A percentile compares a stretch with the other conserved stretches of the same genome.
Conservation (phyloP, 2,888 invertebrate genomes). For the Alitta virens region DNA sequence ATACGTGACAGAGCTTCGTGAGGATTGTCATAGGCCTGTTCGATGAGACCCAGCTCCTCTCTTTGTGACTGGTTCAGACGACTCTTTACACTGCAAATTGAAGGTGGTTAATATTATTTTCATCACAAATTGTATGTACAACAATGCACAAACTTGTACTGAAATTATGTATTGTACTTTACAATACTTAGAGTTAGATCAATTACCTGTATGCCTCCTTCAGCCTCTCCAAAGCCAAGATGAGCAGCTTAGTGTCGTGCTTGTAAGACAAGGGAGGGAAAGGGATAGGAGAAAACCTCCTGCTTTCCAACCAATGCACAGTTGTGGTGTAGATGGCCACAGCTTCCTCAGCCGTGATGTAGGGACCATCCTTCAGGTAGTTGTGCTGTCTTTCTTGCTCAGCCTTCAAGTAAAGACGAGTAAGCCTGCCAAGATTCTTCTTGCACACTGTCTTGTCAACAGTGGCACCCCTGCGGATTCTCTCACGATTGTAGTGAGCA, state of each 20-base stretch:
- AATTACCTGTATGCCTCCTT: slow-evolving; percentile 86
- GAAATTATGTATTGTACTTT: no score
- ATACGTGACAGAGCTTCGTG: slow-evolving; percentile 98
- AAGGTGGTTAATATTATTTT: no score
- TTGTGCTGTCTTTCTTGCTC: slow-evolving; percentile 99
- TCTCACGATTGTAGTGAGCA: slow-evolving; percentile 97
- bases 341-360: slow-evolving; percentile 98
- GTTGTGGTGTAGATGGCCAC: slow-evolving; percentile 99
- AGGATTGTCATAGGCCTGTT: slow-evolving; percentile 99
- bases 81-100: slow-evolving; percentile 80
- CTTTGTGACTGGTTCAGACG: slow-evolving; percentile 97
- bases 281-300: slow-evolving; percentile 97
- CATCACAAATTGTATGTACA: no score
- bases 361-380: slow-evolving; percentile 98
- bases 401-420: slow-evolving; percentile 90
- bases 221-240: slow-evolving; percentile 90
- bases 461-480: slow-evolving; percentile 98
- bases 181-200: background rate
- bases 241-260: slow-evolving; percentile 97
- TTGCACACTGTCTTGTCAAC: slow-evolving; percentile 99
- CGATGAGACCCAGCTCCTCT: slow-evolving; percentile 96
- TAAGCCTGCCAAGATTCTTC: slow-evolving; percentile 97
- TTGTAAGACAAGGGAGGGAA: slow-evolving; percentile 99
- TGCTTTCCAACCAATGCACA: slow-evolving; percentile 98
- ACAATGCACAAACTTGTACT: no score